A percentile compares a stretch with the other conserved stretches of the same genome.
phyloP scores from a whole-genome alignment of 2,888 invertebrate genomes.

The Octonoba sinensis region DNA sequence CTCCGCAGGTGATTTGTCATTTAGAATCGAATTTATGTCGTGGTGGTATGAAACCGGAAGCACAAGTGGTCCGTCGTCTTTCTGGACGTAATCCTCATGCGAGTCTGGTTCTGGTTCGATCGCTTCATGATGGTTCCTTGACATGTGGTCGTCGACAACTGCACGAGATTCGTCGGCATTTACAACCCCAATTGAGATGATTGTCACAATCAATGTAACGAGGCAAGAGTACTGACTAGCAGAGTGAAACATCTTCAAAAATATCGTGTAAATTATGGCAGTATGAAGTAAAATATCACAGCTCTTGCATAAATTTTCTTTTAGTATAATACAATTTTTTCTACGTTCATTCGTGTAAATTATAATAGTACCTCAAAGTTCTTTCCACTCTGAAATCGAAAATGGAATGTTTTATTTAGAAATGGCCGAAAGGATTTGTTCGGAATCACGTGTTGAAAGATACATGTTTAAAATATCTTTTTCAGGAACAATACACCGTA shows the following conservation, averaged over 20 bases:
- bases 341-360: too few relatives aligned
- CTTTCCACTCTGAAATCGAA: too few relatives aligned
- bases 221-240: not conserved
- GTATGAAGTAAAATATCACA: not conserved
- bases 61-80: slow-evolving; percentile 50
- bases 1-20: slow-evolving; percentile 30
- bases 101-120: slow-evolving; percentile 57
- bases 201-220: not conserved
- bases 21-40: slow-evolving; percentile 31
- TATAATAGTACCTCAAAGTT: too few relatives aligned
- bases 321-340: too few relatives aligned
- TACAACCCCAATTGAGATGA: not conserved
- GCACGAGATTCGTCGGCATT: slow-evolving; percentile 51
- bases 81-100: slow-evolving; percentile 25
- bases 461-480: too few relatives aligned
- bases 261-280: not conserved
- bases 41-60: slow-evolving; percentile 56
- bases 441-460: too few relatives aligned
- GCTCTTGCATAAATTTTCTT: not conserved
- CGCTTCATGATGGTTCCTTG: slow-evolving; percentile 56
- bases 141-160: slow-evolving; percentile 49
- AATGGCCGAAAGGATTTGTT: too few relatives aligned
- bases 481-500: too few relatives aligned
- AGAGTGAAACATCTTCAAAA: not conserved
- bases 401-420: too few relatives aligned